phyloP scores from a whole-genome alignment of 2,113 vertebrate species.

The Labrus mixtus region DNA sequence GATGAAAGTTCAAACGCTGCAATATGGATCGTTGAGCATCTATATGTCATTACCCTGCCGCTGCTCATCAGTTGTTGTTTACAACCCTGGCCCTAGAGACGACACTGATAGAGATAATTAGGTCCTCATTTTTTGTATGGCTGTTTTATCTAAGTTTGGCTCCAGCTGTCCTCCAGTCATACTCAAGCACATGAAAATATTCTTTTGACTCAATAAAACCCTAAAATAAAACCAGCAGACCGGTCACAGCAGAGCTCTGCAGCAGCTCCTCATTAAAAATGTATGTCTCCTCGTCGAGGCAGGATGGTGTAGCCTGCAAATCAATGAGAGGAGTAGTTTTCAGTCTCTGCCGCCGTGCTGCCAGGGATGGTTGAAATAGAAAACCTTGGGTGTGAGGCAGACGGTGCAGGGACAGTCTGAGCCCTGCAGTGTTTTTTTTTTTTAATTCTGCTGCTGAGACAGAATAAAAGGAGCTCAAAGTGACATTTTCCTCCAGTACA shows the following conservation, averaged over 20 bases:
- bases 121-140: background rate
- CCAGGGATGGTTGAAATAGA: conserved; percentile 15
- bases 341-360: conserved; percentile 21
- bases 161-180: background rate
- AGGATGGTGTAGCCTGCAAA: conserved; percentile 48
- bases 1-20: too few species aligned
- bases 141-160: background rate
- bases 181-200: background rate
- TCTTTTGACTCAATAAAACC: conserved; percentile 1
- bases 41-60: background rate
- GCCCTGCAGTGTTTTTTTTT: conserved; percentile 28
- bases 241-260: conserved; percentile 14
- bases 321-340: conserved; percentile 49
- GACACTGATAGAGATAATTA: background rate
- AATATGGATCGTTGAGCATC: too few species aligned
- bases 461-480: conserved; percentile 7
- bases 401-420: background rate
- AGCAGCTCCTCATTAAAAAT: conserved; percentile 72
- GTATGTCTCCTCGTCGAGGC: conserved; percentile 54
- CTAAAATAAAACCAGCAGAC: conserved; percentile 25
- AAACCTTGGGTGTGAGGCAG: background rate
- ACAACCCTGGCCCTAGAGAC: background rate
- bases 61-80: conserved; percentile 4
- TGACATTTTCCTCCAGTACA: too few species aligned
- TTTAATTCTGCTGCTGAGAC: conserved; percentile 28